Conservation (phyloP, 2,888 invertebrate genomes). For the Alitta virens region DNA sequence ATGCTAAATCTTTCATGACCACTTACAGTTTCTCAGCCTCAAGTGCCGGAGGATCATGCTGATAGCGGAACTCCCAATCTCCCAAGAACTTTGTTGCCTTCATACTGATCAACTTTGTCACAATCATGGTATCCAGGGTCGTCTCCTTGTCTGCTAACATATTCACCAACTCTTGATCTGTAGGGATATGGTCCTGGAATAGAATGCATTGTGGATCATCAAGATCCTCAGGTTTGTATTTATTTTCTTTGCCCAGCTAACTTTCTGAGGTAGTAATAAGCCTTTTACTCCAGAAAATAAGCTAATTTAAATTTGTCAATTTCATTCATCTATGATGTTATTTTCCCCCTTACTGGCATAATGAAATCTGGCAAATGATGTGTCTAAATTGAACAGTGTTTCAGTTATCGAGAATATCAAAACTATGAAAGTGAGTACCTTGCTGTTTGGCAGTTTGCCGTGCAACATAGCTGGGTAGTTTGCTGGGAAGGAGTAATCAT, state of each 20-base stretch:
- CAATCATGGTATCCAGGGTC: conserved; percentile 51
- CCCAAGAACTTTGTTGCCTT: conserved; percentile 48
- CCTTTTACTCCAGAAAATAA: too few species aligned
- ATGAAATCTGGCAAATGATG: too few species aligned
- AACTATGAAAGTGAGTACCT: conserved; percentile 28
- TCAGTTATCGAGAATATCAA: too few species aligned
- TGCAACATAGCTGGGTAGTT: conserved; percentile 37
- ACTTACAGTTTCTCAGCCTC: conserved; percentile 49
- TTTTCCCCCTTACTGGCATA: too few species aligned
- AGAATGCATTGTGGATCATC: too few species aligned
- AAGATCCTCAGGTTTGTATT: too few species aligned
- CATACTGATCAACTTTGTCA: conserved; percentile 48
- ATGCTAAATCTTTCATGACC: too few species aligned
- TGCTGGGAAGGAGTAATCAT: conserved; percentile 44
- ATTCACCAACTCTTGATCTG: conserved; percentile 46
- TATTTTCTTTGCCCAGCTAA: too few species aligned
- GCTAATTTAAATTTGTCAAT: too few species aligned
- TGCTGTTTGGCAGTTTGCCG: conserved; percentile 29
- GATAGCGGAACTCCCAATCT: conserved; percentile 51
- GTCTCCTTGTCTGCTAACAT: conserved; percentile 43
- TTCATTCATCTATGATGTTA: too few species aligned
- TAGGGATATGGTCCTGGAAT: conserved; percentile 12
- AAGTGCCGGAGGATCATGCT: conserved; percentile 47
- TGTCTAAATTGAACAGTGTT: too few species aligned
- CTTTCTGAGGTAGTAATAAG: too few species aligned